Base-by-base conservation (phyloP, 2,888 invertebrate species). In the Pteria penguin region DNA sequence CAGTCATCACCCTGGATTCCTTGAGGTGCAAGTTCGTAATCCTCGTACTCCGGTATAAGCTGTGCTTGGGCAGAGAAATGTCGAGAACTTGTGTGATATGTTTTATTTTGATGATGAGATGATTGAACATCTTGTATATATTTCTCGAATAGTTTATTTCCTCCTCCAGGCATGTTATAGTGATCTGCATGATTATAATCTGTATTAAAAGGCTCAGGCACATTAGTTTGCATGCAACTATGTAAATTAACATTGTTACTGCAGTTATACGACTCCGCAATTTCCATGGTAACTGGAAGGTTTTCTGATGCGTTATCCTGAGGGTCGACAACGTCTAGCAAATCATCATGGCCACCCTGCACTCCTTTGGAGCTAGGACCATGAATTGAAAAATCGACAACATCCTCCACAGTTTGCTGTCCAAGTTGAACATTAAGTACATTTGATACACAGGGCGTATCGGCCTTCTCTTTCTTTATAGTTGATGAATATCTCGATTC, bases 1-100 rank as follows among this genome's bases (percentile, higher is more conserved):
- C 89, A 89, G 62, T 88, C 87, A n/a, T 86, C 86, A 0, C 90
- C 90, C 77, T 91, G 69, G 4, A 90, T 80, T 5, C 90, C 90
- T 74, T 90, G 89, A 0, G 89, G 88, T 54, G 84, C 84, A 0
- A 87, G 88, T n/a, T 68, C 68, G 27, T 60, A 60, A 8, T 60
- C 60, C 4, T 22, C 27, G 18, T 60, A 60, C 27, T 26, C 11
- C 1, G 45, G 45, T 18, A 14, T 45, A 14, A 45, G 11, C 11
- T 8, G 11, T 14, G 45, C 45, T 18, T 45, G 45, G 8, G 45
- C 45, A 45, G 45, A 45, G 18, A 45, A 18, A 0, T 14, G 18
- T 45, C 45, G 8, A 18, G 11, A 14, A 18, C 45, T 45, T 18
- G 45, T 45, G 18, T 45, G 45, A 18, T 45, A 45, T 8, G 8